Evolutionary conservation across 2,888 invertebrate genomes (phyloP).

Genomic region (Rhagium mordax): DNA sequence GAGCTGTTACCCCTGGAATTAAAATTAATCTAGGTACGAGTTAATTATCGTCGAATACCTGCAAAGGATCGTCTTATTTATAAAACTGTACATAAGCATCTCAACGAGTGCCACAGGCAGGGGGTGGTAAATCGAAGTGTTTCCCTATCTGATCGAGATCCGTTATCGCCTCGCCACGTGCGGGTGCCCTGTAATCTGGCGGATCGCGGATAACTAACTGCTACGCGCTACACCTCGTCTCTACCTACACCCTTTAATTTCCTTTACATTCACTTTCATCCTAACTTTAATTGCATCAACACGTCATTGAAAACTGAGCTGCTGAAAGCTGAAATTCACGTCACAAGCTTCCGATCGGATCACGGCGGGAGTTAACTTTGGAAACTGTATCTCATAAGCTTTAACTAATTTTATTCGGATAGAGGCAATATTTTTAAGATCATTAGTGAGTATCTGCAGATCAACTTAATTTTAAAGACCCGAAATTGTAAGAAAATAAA

Average conservation of each 20-base stretch:
- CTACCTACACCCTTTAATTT: constrained; percentile 65
- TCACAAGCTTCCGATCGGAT: not conserved
- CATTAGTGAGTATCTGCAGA: too few relatives aligned
- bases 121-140: constrained; percentile 20
- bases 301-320: constrained; percentile 60
- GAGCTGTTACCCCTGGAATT: too few relatives aligned
- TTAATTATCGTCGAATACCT: not conserved
- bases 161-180: constrained; percentile 51
- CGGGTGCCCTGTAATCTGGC: constrained; percentile 62
- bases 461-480: too few relatives aligned
- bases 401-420: not conserved
- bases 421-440: too few relatives aligned
- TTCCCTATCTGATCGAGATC: constrained; percentile 37
- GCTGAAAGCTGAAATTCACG: constrained; percentile 55
- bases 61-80: not conserved
- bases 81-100: not conserved
- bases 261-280: constrained; percentile 60
- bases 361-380: not conserved
- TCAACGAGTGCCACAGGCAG: not conserved
- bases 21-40: too few relatives aligned
- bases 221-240: constrained; percentile 61
- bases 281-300: constrained; percentile 61
- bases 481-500: too few relatives aligned
- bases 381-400: not conserved
- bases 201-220: constrained; percentile 62